Conservation (phyloP, 2,113 vertebrate genomes). For the Phylloscopus trochilus region DNA sequence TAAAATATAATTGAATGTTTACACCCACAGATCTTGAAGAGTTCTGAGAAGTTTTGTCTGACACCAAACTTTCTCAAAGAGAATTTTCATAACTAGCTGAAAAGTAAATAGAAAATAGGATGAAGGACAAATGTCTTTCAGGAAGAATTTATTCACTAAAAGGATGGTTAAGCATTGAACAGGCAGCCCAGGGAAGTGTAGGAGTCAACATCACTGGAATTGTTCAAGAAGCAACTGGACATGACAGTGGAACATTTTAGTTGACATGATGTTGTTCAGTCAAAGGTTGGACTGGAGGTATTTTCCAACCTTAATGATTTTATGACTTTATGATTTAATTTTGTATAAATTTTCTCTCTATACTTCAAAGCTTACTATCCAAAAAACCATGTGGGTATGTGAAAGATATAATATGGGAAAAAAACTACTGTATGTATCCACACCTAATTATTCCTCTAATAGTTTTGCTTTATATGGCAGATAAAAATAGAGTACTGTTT, state of each 20-base stretch:
- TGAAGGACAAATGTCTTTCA: background rate
- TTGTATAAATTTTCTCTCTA: background rate
- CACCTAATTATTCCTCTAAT: background rate
- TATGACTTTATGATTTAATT: background rate
- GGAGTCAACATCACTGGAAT: background rate
- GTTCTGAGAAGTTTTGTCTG: background rate
- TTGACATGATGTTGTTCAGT: background rate
- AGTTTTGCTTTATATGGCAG: background rate
- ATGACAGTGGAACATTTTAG: background rate
- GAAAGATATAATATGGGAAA: background rate
- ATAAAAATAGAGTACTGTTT: background rate
- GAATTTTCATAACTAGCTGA: background rate
- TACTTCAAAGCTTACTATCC: background rate
- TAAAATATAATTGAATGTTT: background rate
- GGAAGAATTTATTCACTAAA: background rate
- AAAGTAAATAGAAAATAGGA: background rate
- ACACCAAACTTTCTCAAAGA: background rate
- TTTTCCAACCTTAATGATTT: background rate
- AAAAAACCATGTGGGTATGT: accelerated
- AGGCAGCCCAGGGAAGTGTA: background rate
- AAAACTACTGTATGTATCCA: background rate
- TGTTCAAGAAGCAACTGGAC: background rate
- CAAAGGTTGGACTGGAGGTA: background rate
- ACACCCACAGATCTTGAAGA: background rate
- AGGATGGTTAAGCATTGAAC: background rate